Percentiles rank a stretch among this genome's conserved stretches.
Conservation (phyloP, 2,113 vertebrate species). For the Petrocephalus zakoni region DNA sequence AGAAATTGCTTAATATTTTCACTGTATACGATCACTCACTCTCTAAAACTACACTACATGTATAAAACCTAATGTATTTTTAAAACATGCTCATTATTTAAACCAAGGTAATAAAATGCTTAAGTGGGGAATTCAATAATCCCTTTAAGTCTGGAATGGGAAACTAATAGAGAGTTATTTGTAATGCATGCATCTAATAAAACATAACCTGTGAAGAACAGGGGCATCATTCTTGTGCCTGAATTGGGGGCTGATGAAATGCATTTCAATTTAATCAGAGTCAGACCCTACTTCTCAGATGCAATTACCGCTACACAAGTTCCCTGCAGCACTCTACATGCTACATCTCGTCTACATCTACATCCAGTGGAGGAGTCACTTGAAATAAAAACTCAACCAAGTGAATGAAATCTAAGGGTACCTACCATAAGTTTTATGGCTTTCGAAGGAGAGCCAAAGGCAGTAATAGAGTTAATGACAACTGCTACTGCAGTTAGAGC, state of each 20-base stretch:
- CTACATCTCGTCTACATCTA: too few relatives aligned
- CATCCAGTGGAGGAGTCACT: not conserved
- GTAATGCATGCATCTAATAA: conserved; percentile 14
- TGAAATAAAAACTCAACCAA: not conserved
- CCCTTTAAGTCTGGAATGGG: not conserved
- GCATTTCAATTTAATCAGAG: not conserved
- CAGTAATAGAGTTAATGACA: not conserved
- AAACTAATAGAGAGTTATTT: not conserved
- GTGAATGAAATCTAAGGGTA: not conserved
- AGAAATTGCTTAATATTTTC: not conserved
- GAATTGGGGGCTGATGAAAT: not conserved
- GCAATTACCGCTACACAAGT: not conserved
- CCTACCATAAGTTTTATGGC: not conserved
- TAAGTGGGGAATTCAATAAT: not conserved
- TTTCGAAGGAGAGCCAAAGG: not conserved
- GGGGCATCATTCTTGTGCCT: not conserved
- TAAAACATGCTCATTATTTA: not conserved
- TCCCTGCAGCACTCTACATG: not conserved
- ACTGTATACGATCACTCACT: not conserved
- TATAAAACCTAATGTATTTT: not conserved
- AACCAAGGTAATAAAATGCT: not conserved
- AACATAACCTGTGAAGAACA: not conserved
- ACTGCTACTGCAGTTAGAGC: not conserved
- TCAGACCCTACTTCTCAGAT: not conserved
- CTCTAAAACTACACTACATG: not conserved